Evolutionary conservation across 2,888 invertebrate species (phyloP).

Genomic region (Plebejus argus): DNA sequence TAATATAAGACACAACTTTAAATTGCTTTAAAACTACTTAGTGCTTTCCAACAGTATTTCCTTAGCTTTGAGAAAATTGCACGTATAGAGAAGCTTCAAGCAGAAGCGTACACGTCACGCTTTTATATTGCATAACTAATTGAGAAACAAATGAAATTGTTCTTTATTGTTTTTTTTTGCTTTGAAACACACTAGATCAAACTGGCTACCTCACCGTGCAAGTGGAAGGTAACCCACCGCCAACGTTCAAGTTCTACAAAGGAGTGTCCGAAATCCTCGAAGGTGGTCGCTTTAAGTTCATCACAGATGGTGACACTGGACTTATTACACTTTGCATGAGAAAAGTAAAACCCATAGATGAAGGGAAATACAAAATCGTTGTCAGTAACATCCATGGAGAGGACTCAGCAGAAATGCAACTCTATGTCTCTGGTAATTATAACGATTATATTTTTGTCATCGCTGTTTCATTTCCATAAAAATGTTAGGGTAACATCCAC

Average conservation of each 20-base stretch:
- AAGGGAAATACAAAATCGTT: conserved; percentile 96
- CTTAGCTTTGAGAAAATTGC: not conserved
- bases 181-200: conserved; percentile 82
- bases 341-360: conserved; percentile 98
- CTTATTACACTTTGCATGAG: conserved; percentile 96
- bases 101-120: conserved; percentile 1
- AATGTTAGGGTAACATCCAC: not conserved
- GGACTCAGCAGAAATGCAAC: conserved; percentile 96
- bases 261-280: conserved; percentile 96
- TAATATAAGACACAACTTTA: not conserved
- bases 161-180: conserved; percentile 29
- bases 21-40: not conserved
- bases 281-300: conserved; percentile 96
- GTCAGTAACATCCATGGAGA: conserved; percentile 97
- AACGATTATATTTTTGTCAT: not conserved
- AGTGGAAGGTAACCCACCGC: conserved; percentile 96
- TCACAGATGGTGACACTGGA: conserved; percentile 96
- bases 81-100: not conserved
- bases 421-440: conserved; percentile 94
- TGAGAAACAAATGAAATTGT: conserved; percentile 26
- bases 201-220: conserved; percentile 95
- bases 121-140: not conserved
- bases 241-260: conserved; percentile 97
- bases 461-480: not conserved
- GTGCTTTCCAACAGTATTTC: not conserved